These are phyloP conservation scores for Camponotus floridanus DNA, from an alignment of 1,140 invertebrate species.

Conservation along the genomic window DNA sequence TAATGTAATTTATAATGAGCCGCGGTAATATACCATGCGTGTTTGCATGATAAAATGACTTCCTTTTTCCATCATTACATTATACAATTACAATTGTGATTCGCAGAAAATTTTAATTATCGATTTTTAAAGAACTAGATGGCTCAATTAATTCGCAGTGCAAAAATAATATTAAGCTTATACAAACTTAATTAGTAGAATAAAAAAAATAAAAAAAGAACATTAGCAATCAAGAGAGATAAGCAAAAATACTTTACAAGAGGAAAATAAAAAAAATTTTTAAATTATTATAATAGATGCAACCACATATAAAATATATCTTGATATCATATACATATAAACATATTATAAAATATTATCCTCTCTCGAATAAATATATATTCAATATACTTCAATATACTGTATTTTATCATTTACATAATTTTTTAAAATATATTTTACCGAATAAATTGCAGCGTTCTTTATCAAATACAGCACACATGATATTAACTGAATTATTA, in stretches of 20 bases:
- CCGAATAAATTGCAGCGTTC: conserved; percentile 8
- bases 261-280: neutral
- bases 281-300: neutral
- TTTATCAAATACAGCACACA: neutral
- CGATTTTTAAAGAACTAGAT: too few species aligned
- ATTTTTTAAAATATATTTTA: neutral
- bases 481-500: neutral
- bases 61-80: neutral
- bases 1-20: conserved; percentile 11
- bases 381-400: neutral
- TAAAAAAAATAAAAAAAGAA: neutral
- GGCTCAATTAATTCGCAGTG: too few species aligned
- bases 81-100: too few species aligned
- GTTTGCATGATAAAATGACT: neutral
- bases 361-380: neutral
- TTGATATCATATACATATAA: too few species aligned
- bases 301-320: neutral
- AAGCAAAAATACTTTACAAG: neutral
- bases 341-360: neutral
- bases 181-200: neutral
- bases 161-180: neutral
- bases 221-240: neutral
- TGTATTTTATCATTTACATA: neutral
- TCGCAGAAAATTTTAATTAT: too few species aligned
- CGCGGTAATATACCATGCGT: neutral